These are phyloP conservation scores for Asbolus verrucosus DNA, from an alignment of 1,140 invertebrate genomes.

Conservation along the genomic window DNA sequence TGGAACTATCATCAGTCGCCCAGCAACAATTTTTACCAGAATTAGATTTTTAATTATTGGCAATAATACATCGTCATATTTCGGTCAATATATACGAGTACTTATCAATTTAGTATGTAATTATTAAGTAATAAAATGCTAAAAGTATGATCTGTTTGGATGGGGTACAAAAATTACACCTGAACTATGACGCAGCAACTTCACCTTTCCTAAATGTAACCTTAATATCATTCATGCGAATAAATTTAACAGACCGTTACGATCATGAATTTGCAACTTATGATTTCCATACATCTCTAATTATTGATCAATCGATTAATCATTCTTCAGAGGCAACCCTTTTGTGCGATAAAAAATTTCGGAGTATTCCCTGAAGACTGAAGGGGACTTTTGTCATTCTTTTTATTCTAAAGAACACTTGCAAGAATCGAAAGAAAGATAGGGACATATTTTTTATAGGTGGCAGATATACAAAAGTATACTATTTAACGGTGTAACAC, in stretches of 20 bases:
- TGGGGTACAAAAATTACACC: slow-evolving; percentile 23
- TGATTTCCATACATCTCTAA: neutral
- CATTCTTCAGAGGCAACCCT: neutral
- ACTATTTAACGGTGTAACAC: no score
- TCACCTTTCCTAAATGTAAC: neutral
- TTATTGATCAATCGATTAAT: slow-evolving; percentile 15
- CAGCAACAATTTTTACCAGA: slow-evolving; percentile 79
- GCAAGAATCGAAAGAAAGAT: no score
- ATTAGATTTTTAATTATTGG: slow-evolving; percentile 59
- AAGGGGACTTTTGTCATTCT: neutral
- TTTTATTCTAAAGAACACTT: neutral
- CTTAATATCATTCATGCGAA: slow-evolving; percentile 15
- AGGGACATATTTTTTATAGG: no score
- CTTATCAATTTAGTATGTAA: slow-evolving; percentile 22
- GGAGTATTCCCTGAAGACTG: slow-evolving; percentile 10
- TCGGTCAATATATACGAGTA: slow-evolving; percentile 10
- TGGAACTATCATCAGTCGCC: slow-evolving; percentile 85
- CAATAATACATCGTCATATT: slow-evolving; percentile 3
- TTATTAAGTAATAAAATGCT: slow-evolving; percentile 37
- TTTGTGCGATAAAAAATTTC: neutral
- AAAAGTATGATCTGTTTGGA: neutral
- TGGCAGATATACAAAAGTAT: no score
- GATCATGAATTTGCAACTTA: slow-evolving; percentile 42
- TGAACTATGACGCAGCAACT: slow-evolving; percentile 12
- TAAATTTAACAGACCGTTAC: slow-evolving; percentile 32